Base-by-base conservation (phyloP, 2,888 invertebrate species). In the Pediacus dermestoides region DNA sequence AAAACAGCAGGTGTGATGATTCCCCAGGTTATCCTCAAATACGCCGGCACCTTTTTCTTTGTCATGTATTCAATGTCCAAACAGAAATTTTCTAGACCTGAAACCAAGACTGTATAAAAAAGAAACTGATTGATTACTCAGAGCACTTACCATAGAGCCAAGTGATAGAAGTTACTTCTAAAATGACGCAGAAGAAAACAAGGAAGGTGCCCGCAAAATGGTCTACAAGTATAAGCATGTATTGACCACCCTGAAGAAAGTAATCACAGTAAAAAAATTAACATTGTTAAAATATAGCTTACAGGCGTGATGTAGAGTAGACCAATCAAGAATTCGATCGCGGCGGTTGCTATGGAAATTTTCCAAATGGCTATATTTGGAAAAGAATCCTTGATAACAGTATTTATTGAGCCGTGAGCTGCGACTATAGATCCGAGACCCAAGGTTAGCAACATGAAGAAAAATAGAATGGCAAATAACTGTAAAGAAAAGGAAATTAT, bases 1-100 rank as follows among this genome's bases (percentile, higher is more conserved):
- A 88, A 80, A 40, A 84, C 72, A 0, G 75, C 53, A 0, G 89
- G 89, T 1, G 85, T 84, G 28, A 88, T 62, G 7, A 86, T 30
- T 1, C 77, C 76, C 89, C 89, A 90, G 51, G 87, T 87, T 16
- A 83, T 53, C 39, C 87, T 75, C 88, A 88, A 89, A 63, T 88
- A 90, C 16, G 77, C 51, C 65, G 81, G 76, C 1, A 81, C 75
- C 60, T 78, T 77, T 23, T 72, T 73, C 14, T 80, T 78, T 51
- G 86, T 65, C 89, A 90, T 90, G 63, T 82, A 89, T 63, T 88
- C 85, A 12, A 87, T 73, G 58, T 90, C 89, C 33, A 74, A 71
- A 53, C 82, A 77, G 37, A 85, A 70, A 39, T 82, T 79, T 47
- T 77, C 74, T 25, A 82, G 64, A n/a, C 81, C 80, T 77, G 42